phyloP scores from a whole-genome alignment of 1,140 invertebrate genomes.

The Phenacoccus solenopsis region DNA sequence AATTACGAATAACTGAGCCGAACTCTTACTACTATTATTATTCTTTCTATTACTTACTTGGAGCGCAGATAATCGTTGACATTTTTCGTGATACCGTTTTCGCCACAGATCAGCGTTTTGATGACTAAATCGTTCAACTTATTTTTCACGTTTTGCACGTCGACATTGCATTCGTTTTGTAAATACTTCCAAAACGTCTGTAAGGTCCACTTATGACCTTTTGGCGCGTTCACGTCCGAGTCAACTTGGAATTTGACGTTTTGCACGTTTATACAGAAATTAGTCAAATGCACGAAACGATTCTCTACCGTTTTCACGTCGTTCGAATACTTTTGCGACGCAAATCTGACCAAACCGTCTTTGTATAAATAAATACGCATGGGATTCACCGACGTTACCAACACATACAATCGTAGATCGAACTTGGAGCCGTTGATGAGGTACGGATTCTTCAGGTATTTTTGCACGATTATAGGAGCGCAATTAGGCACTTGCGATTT shows the following conservation, averaged over 20 bases:
- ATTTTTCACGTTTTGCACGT: constrained; percentile 65
- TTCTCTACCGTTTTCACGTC: constrained; percentile 59
- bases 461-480: constrained; percentile 55
- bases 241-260: constrained; percentile 63
- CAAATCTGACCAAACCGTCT: constrained; percentile 73
- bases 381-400: constrained; percentile 75
- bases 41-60: background rate
- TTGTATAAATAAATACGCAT: constrained; percentile 61
- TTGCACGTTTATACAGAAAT: constrained; percentile 78
- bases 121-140: constrained; percentile 62
- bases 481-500: constrained; percentile 76
- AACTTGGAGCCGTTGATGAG: constrained; percentile 84
- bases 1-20: background rate
- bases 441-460: constrained; percentile 69
- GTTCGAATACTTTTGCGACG: constrained; percentile 63
- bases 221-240: constrained; percentile 63
- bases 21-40: too few species aligned
- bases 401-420: constrained; percentile 69
- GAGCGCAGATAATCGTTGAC: background rate
- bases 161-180: constrained; percentile 46
- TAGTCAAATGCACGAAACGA: constrained; percentile 77
- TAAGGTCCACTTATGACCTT: constrained; percentile 84
- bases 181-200: constrained; percentile 61
- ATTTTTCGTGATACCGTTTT: constrained; percentile 30
- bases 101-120: constrained; percentile 69